Conservation (phyloP, 2,797 vertebrate species). For the Tokudaia tokunoshimensis region DNA sequence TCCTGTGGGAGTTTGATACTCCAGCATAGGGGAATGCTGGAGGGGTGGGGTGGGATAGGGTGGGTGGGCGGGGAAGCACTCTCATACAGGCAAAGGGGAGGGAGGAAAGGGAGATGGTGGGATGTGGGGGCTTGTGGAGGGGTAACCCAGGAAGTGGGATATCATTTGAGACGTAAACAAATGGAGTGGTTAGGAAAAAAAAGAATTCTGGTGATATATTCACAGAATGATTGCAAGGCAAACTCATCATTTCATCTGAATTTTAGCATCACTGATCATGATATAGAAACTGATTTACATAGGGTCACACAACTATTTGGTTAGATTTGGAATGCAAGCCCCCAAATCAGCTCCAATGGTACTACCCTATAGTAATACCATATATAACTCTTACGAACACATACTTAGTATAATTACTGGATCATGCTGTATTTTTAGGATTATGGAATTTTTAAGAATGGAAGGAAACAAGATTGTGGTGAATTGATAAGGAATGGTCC, state of each 20-base stretch:
- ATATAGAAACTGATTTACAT: not conserved
- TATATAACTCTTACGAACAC: not conserved
- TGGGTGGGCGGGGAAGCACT: too few relatives aligned
- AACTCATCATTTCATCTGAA: not conserved
- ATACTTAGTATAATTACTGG: not conserved
- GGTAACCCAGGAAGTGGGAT: not conserved
- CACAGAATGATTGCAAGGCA: not conserved
- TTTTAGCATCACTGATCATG: conserved; percentile 5
- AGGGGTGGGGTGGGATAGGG: too few relatives aligned
- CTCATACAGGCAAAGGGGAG: not conserved
- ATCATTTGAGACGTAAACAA: not conserved
- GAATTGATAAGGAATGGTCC: not conserved
- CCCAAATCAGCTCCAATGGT: fast-evolving
- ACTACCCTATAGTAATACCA: not conserved
- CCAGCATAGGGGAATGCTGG: not conserved
- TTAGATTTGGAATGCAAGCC: not conserved
- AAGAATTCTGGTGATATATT: not conserved
- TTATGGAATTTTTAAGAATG: not conserved
- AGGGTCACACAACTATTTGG: not conserved
- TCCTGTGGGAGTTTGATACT: not conserved
- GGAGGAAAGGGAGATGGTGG: not conserved
- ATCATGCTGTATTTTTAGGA: not conserved
- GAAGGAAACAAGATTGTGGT: not conserved
- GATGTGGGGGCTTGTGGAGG: too few relatives aligned
- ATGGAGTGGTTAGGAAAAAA: not conserved